These are phyloP conservation scores for Dasypolia templi DNA, from an alignment of 2,888 invertebrate species.

Conservation along the genomic window DNA sequence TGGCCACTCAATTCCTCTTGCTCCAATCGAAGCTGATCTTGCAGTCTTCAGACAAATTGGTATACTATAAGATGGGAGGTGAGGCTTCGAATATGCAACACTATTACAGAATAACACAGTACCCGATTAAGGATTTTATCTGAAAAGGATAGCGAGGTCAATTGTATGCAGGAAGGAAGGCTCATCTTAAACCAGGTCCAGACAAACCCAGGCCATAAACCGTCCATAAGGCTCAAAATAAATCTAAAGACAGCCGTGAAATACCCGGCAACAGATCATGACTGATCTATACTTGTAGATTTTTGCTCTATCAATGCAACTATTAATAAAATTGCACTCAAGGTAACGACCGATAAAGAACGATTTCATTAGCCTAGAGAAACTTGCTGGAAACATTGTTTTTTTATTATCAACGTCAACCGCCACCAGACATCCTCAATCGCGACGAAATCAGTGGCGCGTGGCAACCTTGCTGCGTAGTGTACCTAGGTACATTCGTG, in stretches of 20 bases:
- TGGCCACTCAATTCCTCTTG: constrained; percentile 16
- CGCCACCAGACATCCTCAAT: constrained; percentile 1
- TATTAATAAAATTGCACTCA: constrained; percentile 1
- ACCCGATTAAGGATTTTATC: not conserved
- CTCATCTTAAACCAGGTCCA: no score
- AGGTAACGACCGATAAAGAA: not conserved
- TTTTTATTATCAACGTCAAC: constrained; percentile 16
- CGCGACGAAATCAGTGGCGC: constrained; percentile 43
- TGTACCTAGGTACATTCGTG: constrained; percentile 20
- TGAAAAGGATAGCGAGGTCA: not conserved
- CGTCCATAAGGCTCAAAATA: not conserved
- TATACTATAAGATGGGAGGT: not conserved
- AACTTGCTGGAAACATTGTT: not conserved
- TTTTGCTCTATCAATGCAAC: not conserved
- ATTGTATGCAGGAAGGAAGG: not conserved
- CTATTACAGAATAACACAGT: not conserved
- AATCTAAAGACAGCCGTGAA: not conserved
- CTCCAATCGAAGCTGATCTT: not conserved
- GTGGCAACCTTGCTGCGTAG: constrained; percentile 51
- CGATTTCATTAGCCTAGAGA: constrained; percentile 14
- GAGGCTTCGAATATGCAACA: not conserved
- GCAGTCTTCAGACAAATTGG: not conserved
- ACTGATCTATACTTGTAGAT: not conserved
- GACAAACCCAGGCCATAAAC: no score
- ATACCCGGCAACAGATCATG: not conserved